Evolutionary conservation across 2,797 vertebrate species (phyloP).

Genomic region (Kryptolebias ocellatus): DNA sequence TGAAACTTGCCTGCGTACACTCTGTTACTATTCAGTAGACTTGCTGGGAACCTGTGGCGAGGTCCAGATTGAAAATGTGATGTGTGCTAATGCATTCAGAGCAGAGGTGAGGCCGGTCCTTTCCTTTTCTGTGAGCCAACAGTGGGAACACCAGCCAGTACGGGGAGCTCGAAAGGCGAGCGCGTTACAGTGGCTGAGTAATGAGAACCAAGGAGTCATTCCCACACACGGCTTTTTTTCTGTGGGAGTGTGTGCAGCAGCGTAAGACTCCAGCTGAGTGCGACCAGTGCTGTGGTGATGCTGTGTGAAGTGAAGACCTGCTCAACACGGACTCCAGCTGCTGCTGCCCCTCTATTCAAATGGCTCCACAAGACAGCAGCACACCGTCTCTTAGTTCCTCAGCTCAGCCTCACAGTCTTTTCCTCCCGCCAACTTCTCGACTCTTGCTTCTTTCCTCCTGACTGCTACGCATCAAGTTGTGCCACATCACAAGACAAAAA

Average conservation of each 20-base stretch:
- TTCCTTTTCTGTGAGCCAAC: slow-evolving; percentile 65
- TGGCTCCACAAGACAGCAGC: slow-evolving; percentile 65
- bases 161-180: slow-evolving; percentile 57
- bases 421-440: slow-evolving; percentile 40
- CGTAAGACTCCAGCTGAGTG: slow-evolving; percentile 63
- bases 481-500: slow-evolving; percentile 29
- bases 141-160: slow-evolving; percentile 67
- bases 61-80: slow-evolving; percentile 74
- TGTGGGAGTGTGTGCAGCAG: slow-evolving; percentile 66
- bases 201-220: slow-evolving; percentile 72
- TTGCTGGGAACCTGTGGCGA: slow-evolving; percentile 56
- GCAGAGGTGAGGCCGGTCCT: slow-evolving; percentile 69
- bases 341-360: slow-evolving; percentile 70
- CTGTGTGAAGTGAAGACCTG: slow-evolving; percentile 75
- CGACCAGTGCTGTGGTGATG: slow-evolving; percentile 66
- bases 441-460: slow-evolving; percentile 31
- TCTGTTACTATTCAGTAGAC: slow-evolving; percentile 65
- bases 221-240: slow-evolving; percentile 42
- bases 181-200: slow-evolving; percentile 69
- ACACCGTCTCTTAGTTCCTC: slow-evolving; percentile 62
- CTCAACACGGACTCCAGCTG: slow-evolving; percentile 73
- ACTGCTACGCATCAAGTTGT: slow-evolving; percentile 40
- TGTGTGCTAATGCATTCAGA: slow-evolving; percentile 79
- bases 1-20: slow-evolving; percentile 41
- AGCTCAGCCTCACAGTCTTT: slow-evolving; percentile 65